Conservation (phyloP, 92 coral and sea anemone genomes). For the Parazoanthus darwini region DNA sequence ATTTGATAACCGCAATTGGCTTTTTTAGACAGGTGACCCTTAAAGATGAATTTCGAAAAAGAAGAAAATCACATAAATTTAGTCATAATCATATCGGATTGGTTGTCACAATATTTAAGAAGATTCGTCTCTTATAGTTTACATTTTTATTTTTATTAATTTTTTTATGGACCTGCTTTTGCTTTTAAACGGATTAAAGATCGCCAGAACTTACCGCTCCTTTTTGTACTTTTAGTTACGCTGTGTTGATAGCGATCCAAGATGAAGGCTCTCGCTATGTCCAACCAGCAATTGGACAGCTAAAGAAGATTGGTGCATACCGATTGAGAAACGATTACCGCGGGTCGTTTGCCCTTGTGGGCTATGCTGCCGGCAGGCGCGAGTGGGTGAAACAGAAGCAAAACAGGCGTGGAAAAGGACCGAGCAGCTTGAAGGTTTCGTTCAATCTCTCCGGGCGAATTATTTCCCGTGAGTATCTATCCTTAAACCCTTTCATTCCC, state of each 20-base stretch:
- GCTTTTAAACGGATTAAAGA: too few species aligned
- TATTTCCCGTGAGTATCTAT: background rate
- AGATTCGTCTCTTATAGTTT: too few species aligned
- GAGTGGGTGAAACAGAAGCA: slow-evolving; percentile 47
- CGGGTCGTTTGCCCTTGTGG: slow-evolving; percentile 38
- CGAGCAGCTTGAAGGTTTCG: slow-evolving; percentile 28
- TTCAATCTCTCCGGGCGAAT: background rate
- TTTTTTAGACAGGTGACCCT: too few species aligned
- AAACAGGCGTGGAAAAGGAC: slow-evolving; percentile 27
- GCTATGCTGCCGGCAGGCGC: slow-evolving; percentile 26
- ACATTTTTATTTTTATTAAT: too few species aligned
- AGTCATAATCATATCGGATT: too few species aligned
- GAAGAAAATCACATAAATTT: too few species aligned
- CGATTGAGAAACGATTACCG: slow-evolving; percentile 38
- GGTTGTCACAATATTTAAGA: too few species aligned
- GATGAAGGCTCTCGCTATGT: slow-evolving; percentile 44
- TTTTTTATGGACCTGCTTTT: too few species aligned
- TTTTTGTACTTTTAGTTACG: slow-evolving; percentile 27
- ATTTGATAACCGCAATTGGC: too few species aligned
- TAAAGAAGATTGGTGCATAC: slow-evolving; percentile 39
- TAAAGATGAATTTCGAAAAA: too few species aligned
- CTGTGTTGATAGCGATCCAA: slow-evolving; percentile 50
- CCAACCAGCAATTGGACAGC: slow-evolving; percentile 13
- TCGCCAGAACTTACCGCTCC: background rate
- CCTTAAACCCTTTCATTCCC: background rate